Evolutionary conservation across 2,888 invertebrate species (phyloP), one percentile per base, ranked within the genome.

Genomic region (Reticulitermes lucifugus): DNA sequence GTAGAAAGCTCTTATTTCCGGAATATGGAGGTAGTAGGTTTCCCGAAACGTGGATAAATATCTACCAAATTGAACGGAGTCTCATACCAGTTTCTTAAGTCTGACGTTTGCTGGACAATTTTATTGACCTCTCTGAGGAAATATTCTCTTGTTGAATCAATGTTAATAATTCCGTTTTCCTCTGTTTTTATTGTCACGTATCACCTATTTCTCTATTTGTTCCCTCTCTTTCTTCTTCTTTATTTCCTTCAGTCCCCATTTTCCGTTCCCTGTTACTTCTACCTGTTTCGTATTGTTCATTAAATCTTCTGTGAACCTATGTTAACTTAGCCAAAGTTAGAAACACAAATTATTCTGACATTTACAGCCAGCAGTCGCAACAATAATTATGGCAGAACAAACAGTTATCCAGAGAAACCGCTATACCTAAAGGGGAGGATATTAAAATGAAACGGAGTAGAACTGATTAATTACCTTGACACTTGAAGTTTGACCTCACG

Each of bases 401-500:
- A 12, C 65, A n/a, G 65, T 65, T 65, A 25, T 65, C 65, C 65
- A 12, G n/a, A 25, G 65, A 65, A 65, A 65, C 65, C 65, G 25
- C 65, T 1, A 12, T 9, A n/a, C n/a, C 25, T 6, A 65, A 65
- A 65, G 65, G 65, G 65, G 65, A 55, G 18, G 14, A 55, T n/a
- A 65, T 65, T 65, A n/a, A n/a, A 65, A 65, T 7, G 9, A 77
- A 77, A 35, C 46, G 14, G 41, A 21, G 51, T 5, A 1, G 35
- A 46, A n/a, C 43, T 43, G 77, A 46, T 77, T 77, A 77, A 77
- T 77, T 77, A 77, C 77, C 77, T 77, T 51, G 77, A 46, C 77
- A 77, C 41, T 77, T 77, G 55, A 81, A 81, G 81, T 81, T 65
- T 81, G 81, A 81, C 65, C 81, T 70, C 65, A 43, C 25, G 22